These are phyloP conservation scores for Globodera ellingtonae DNA, from an alignment of 1,140 invertebrate species.

Conservation along the genomic window DNA sequence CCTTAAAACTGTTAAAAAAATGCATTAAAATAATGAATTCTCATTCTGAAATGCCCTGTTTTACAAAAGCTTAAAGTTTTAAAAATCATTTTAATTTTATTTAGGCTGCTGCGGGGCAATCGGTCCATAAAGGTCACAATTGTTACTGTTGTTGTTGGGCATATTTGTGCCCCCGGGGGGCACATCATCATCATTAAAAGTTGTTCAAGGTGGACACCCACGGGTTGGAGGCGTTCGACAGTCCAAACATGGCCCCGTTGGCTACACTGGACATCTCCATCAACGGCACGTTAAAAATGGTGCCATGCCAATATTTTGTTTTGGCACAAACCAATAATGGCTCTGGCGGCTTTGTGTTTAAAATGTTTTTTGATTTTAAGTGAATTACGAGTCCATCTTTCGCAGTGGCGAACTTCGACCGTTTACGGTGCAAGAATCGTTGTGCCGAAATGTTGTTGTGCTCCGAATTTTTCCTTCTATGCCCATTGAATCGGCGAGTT, in stretches of 20 bases:
- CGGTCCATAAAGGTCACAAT: slow-evolving; percentile 71
- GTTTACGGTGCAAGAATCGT: slow-evolving; percentile 77
- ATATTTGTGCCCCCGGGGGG: too few relatives aligned
- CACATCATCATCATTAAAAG: background rate
- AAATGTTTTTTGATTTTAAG: slow-evolving; percentile 56
- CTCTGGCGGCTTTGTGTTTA: background rate
- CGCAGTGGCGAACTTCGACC: slow-evolving; percentile 74
- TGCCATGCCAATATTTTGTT: background rate
- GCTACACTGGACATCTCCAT: slow-evolving; percentile 48
- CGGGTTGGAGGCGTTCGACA: slow-evolving; percentile 83
- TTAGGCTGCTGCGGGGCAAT: slow-evolving; percentile 81
- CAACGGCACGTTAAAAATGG: slow-evolving; percentile 6
- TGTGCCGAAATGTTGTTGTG: slow-evolving; percentile 82
- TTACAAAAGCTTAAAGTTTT: too few relatives aligned
- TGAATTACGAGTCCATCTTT: slow-evolving; percentile 80
- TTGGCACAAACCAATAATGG: background rate
- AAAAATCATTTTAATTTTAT: background rate
- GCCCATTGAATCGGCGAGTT: slow-evolving; percentile 75
- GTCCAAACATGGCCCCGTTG: slow-evolving; percentile 83
- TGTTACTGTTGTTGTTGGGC: too few relatives aligned
- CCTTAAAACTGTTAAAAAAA: too few relatives aligned
- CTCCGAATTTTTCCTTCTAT: slow-evolving; percentile 88
- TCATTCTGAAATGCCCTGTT: too few relatives aligned
- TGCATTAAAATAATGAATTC: too few relatives aligned
- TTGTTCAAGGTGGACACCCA: slow-evolving; percentile 76